These are phyloP conservation scores for Phyllostomus discolor DNA, from an alignment of 2,113 vertebrate species.

Conservation along the genomic window DNA sequence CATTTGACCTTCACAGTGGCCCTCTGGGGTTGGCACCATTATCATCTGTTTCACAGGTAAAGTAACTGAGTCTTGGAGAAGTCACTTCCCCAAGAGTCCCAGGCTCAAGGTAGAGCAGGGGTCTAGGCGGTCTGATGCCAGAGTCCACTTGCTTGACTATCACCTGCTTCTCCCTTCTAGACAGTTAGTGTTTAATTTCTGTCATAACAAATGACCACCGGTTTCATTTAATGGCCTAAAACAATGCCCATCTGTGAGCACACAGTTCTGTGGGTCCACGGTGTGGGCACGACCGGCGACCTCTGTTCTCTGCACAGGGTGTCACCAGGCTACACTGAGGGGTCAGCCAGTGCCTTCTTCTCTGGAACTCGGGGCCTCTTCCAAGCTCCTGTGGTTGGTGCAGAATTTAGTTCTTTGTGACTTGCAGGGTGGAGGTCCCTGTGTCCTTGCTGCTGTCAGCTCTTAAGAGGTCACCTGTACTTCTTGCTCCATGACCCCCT, in stretches of 20 bases:
- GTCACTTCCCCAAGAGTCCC: background rate
- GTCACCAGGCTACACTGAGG: background rate
- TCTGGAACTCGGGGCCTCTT: background rate
- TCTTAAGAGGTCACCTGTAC: background rate
- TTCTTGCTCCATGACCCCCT: background rate
- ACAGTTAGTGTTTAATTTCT: background rate
- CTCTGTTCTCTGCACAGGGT: background rate
- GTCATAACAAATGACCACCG: no score
- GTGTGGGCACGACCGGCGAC: no score
- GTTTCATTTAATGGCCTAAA: background rate
- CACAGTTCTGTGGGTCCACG: background rate
- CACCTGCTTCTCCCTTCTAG: background rate
- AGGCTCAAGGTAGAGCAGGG: background rate
- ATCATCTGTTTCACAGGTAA: background rate
- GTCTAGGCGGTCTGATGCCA: background rate
- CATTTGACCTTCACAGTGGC: background rate
- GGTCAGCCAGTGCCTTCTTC: rapidly evolving
- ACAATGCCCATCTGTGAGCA: no score
- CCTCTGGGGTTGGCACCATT: background rate
- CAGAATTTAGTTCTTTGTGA: background rate
- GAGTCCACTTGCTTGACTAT: background rate
- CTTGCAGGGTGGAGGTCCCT: background rate
- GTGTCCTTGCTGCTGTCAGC: background rate
- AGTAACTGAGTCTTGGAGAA: background rate
- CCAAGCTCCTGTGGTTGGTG: background rate